Conservation (phyloP, 2,888 invertebrate genomes). For the Apodemia zela region DNA sequence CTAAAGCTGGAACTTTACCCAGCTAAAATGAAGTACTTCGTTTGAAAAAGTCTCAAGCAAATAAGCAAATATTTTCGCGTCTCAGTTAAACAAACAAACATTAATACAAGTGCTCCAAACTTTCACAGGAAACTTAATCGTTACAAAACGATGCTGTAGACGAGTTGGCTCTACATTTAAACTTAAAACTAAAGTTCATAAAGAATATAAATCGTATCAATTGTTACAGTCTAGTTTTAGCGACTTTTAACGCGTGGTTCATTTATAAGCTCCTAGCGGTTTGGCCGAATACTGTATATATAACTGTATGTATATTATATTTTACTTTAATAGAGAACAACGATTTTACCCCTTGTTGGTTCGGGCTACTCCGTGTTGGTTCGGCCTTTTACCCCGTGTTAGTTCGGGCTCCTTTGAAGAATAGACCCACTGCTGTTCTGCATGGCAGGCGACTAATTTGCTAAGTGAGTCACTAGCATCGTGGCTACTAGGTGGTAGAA, state of each 20-base stretch:
- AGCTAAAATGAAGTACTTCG: neutral
- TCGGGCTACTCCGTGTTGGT: too few relatives aligned
- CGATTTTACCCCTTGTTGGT: too few relatives aligned
- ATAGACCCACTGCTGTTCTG: too few relatives aligned
- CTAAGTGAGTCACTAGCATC: too few relatives aligned
- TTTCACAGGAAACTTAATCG: slow-evolving; percentile 11
- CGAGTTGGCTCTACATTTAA: slow-evolving; percentile 13
- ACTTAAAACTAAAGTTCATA: slow-evolving; percentile 19
- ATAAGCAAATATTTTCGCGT: slow-evolving; percentile 8
- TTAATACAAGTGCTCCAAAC: slow-evolving; percentile 19
- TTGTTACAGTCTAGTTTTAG: slow-evolving; percentile 19
- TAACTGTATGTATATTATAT: too few relatives aligned
- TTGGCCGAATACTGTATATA: too few relatives aligned
- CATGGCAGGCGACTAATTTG: too few relatives aligned
- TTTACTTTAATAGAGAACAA: too few relatives aligned
- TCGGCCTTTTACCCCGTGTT: too few relatives aligned
- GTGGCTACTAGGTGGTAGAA: too few relatives aligned
- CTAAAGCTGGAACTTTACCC: neutral
- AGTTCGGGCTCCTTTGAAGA: too few relatives aligned
- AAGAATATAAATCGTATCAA: slow-evolving; percentile 23
- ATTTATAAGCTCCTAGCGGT: neutral
- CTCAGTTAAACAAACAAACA: slow-evolving; percentile 8
- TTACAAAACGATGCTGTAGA: slow-evolving; percentile 17
- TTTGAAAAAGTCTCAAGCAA: neutral
- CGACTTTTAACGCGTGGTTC: neutral